Evolutionary conservation across 2,888 invertebrate genomes (phyloP).

Genomic region (Chydorus sphaericus): DNA sequence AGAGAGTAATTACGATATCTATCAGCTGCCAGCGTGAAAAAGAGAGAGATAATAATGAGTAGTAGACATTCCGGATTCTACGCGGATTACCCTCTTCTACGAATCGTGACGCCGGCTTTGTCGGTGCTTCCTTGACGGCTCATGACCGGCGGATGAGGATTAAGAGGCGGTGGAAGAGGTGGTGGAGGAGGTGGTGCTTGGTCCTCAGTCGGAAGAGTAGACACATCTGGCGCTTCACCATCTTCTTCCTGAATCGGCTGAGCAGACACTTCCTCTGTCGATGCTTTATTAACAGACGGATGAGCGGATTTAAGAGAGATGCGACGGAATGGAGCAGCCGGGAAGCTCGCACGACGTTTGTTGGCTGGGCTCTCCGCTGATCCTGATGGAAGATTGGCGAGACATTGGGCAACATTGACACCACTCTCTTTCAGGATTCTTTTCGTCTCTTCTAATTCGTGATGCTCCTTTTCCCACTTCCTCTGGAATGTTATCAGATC

Average conservation of each 20-base stretch:
- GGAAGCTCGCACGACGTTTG: conserved; percentile 3
- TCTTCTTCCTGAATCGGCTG: neutral
- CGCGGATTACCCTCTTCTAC: conserved; percentile 3
- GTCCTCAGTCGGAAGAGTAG: too few relatives aligned
- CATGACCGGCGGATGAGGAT: too few relatives aligned
- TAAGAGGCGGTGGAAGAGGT: too few relatives aligned
- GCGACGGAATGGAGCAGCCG: conserved; percentile 4
- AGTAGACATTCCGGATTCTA: too few relatives aligned
- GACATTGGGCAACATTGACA: neutral
- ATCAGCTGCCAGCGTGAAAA: neutral
- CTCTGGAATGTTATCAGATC: too few relatives aligned
- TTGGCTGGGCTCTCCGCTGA: neutral
- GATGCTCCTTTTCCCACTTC: conserved; percentile 12
- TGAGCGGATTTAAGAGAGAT: neutral
- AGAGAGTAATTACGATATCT: neutral
- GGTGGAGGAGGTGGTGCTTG: too few relatives aligned
- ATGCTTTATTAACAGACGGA: neutral
- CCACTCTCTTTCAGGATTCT: conserved; percentile 10
- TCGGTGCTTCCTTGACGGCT: too few relatives aligned
- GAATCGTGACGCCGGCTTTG: too few relatives aligned
- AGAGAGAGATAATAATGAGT: neutral
- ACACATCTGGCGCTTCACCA: neutral
- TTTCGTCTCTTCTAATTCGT: conserved; percentile 6
- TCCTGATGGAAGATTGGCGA: neutral
- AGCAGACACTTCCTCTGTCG: neutral